Evolutionary conservation across 2,888 invertebrate genomes (phyloP).

Genomic region (Troides aeacus): DNA sequence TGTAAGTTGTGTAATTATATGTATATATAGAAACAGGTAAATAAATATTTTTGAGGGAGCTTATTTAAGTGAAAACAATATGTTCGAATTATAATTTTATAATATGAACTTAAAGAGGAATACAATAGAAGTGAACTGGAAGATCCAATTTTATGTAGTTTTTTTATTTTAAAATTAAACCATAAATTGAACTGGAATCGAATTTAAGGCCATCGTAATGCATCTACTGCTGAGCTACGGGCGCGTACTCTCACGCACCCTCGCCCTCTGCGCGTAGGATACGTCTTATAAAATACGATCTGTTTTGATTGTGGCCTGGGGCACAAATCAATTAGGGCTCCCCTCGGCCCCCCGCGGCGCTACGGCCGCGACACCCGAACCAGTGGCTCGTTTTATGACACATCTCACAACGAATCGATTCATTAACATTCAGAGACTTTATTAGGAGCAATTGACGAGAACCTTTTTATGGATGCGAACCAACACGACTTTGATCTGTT

Average conservation of each 20-base stretch:
- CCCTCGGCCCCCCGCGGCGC: constrained; percentile 63
- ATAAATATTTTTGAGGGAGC: no score
- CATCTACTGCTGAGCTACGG: constrained; percentile 32
- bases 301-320: constrained; percentile 81
- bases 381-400: constrained; percentile 80
- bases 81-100: no score
- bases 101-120: no score
- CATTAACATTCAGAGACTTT: constrained; percentile 77
- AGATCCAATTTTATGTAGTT: background rate
- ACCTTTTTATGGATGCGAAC: constrained; percentile 35
- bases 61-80: no score
- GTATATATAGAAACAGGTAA: no score
- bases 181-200: constrained; percentile 43
- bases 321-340: constrained; percentile 80
- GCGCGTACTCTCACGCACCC: constrained; percentile 50
- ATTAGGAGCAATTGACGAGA: constrained; percentile 68
- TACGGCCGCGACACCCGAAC: constrained; percentile 68
- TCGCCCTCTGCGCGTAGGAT: constrained; percentile 65
- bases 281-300: constrained; percentile 80
- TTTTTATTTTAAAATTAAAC: no score
- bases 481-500: constrained; percentile 43
- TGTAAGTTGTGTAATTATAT: no score
- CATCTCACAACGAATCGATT: constrained; percentile 73
- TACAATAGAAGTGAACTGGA: background rate
- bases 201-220: constrained; percentile 38